A percentile compares a stretch with the other conserved stretches of the same genome.
Conservation (phyloP, 2,797 vertebrate genomes). For the Danio jaintianensis region DNA sequence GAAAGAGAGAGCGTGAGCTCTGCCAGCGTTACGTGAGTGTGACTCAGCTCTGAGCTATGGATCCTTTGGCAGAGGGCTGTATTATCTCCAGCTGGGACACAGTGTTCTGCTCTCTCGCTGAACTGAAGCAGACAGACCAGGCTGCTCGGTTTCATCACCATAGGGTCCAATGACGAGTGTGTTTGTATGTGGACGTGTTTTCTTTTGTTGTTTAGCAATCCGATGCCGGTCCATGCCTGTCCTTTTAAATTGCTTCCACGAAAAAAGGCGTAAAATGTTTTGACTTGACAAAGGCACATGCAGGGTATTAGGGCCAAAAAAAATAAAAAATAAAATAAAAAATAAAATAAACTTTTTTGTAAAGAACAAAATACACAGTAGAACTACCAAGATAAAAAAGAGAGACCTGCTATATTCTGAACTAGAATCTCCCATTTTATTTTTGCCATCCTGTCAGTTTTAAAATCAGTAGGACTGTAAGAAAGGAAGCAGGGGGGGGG, state of each 20-base stretch:
- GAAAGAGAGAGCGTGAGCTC: slow-evolving; percentile 31
- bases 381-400: too few relatives aligned
- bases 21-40: slow-evolving; percentile 71
- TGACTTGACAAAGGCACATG: slow-evolving; percentile 17
- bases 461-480: slow-evolving; percentile 5
- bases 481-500: not conserved
- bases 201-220: not conserved
- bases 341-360: not conserved
- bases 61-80: slow-evolving; percentile 78
- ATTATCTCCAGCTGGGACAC: slow-evolving; percentile 85
- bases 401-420: not conserved
- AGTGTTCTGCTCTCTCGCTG: slow-evolving; percentile 75
- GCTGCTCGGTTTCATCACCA: slow-evolving; percentile 73
- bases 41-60: slow-evolving; percentile 85
- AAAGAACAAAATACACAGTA: too few relatives aligned
- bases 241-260: not conserved
- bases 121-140: slow-evolving; percentile 58
- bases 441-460: not conserved
- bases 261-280: not conserved
- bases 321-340: too few relatives aligned
- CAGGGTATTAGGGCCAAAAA: not conserved
- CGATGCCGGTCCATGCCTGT: not conserved
- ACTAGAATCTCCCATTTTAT: not conserved
- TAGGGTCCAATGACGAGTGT: slow-evolving; percentile 33
- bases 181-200: slow-evolving; percentile 9